Conservation (phyloP, 2,888 invertebrate genomes). For the Eupithecia inturbata region DNA sequence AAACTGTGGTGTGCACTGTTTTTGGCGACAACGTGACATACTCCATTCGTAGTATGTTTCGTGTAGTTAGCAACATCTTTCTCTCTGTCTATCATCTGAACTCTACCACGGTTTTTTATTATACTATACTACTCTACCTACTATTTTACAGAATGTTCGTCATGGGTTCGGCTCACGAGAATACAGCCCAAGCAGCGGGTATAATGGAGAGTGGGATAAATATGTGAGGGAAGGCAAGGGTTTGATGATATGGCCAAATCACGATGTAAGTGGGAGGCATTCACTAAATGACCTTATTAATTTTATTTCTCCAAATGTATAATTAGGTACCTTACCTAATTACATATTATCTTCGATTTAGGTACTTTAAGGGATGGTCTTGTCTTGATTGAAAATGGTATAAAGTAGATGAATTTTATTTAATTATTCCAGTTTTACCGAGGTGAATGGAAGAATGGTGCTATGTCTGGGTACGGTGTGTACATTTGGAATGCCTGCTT, state of each 20-base stretch:
- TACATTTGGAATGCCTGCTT: slow-evolving; percentile 84
- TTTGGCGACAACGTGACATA: background rate
- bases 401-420: no score
- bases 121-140: background rate
- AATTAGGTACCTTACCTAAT: background rate
- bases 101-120: no score
- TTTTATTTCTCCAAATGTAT: background rate
- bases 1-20: background rate
- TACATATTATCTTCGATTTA: background rate
- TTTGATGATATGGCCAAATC: slow-evolving; percentile 85
- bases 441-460: slow-evolving; percentile 84
- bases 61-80: background rate
- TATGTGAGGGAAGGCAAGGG: slow-evolving; percentile 83
- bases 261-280: slow-evolving; percentile 63
- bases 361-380: no score
- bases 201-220: slow-evolving; percentile 83
- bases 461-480: slow-evolving; percentile 84
- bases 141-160: slow-evolving; percentile 66
- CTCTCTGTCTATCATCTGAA: background rate
- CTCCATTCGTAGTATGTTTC: background rate
- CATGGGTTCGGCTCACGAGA: slow-evolving; percentile 74
- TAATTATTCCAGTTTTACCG: slow-evolving; percentile 76
- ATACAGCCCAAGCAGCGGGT: slow-evolving; percentile 72
- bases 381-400: no score
- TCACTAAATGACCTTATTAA: background rate